phyloP scores from a whole-genome alignment of 1,140 invertebrate species.

The Nephotettix cincticeps region DNA sequence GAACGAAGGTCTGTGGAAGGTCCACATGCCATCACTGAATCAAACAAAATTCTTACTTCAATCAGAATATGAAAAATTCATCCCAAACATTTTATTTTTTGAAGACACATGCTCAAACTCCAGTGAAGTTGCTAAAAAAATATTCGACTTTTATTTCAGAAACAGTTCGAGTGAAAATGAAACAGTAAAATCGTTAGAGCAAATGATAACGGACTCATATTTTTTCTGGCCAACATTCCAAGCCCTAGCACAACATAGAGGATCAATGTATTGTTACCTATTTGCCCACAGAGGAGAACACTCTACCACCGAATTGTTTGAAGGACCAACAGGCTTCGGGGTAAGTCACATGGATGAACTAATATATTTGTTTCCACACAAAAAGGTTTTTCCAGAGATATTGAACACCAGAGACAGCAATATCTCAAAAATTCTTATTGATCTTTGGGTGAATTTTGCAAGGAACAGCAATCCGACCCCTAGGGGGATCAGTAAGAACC shows the following conservation, averaged over 20 bases:
- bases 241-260: not conserved
- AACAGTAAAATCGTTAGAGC: not conserved
- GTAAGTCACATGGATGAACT: constrained; percentile 1
- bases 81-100: too few relatives aligned
- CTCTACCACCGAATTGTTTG: not conserved
- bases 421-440: not conserved
- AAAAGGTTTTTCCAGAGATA: not conserved
- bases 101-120: not conserved
- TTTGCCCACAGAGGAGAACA: not conserved
- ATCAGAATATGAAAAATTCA: too few relatives aligned
- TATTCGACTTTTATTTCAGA: not conserved
- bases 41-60: too few relatives aligned
- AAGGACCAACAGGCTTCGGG: not conserved
- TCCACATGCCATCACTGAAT: not conserved
- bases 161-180: not conserved
- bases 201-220: not conserved
- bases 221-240: not conserved
- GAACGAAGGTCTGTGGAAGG: not conserved
- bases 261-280: not conserved
- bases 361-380: not conserved
- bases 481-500: not conserved
- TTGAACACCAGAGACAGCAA: not conserved
- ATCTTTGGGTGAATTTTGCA: constrained; percentile 6
- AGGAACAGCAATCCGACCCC: not conserved
- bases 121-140: not conserved